These are phyloP conservation scores for Pelusios castaneus DNA, from an alignment of 2,113 vertebrate genomes.

Conservation along the genomic window DNA sequence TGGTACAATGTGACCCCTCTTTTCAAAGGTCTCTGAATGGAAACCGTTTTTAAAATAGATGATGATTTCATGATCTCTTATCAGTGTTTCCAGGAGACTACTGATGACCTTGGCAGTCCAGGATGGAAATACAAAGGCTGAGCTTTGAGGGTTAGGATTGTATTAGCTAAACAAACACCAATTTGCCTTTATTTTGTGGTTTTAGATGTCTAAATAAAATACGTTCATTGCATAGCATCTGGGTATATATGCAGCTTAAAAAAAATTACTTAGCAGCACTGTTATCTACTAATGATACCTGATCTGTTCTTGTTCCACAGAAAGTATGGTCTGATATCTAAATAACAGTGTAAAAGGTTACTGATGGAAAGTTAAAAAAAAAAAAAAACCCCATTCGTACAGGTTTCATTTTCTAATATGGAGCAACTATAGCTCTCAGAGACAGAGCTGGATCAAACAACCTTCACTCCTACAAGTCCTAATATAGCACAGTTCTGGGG, in stretches of 20 bases:
- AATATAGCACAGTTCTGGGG: neutral
- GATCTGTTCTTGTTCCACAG: neutral
- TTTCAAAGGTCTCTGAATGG: neutral
- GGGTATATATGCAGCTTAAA: neutral
- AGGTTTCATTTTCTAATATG: neutral
- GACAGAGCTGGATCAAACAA: neutral
- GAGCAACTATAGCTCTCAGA: neutral
- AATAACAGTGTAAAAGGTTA: neutral
- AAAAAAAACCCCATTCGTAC: neutral
- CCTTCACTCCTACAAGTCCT: neutral
- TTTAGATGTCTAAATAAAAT: conserved; percentile 11
- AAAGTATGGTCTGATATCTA: neutral
- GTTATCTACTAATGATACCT: neutral
- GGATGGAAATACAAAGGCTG: neutral
- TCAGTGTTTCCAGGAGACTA: neutral
- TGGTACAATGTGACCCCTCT: neutral
- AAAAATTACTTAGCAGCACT: neutral
- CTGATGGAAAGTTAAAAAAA: neutral
- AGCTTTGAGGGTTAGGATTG: neutral
- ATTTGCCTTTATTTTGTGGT: neutral
- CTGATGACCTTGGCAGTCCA: neutral
- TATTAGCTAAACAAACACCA: neutral
- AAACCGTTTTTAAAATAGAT: neutral
- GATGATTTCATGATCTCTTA: neutral
- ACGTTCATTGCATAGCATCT: neutral